phyloP scores from a whole-genome alignment of 2,888 invertebrate genomes.

The Habroteleia sp. region DNA sequence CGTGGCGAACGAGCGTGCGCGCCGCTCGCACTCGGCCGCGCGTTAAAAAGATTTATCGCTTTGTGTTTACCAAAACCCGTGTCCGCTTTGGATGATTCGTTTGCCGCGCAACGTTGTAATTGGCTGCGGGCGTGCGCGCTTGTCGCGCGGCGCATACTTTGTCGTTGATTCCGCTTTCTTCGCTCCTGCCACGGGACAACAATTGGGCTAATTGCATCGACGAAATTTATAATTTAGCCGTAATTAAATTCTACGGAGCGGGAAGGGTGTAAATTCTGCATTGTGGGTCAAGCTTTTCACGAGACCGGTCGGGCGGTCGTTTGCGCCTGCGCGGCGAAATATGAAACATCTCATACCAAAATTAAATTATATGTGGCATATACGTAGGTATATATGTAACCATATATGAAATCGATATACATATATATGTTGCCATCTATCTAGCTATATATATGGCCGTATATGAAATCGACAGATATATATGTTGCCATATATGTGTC shows the following conservation, averaged over 20 bases:
- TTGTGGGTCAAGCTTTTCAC: constrained; percentile 6
- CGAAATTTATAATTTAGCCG: constrained; percentile 29
- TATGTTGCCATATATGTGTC: no score
- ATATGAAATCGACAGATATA: no score
- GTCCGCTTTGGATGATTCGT: constrained; percentile 27
- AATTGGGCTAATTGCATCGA: constrained; percentile 29
- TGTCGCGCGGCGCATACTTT: constrained; percentile 26
- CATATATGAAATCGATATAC: no score
- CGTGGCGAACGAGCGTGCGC: constrained; percentile 4
- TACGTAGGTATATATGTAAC: no score
- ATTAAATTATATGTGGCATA: no score
- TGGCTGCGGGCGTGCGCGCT: constrained; percentile 19
- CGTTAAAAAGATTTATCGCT: constrained; percentile 46
- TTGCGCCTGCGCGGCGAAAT: no score
- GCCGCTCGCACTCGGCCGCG: background rate
- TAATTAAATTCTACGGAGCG: constrained; percentile 24
- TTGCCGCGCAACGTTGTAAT: constrained; percentile 19
- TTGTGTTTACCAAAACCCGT: constrained; percentile 44
- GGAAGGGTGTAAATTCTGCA: constrained; percentile 14
- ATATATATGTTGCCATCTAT: no score
- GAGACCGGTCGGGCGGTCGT: background rate
- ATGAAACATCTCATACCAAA: no score
- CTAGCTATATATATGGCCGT: no score
- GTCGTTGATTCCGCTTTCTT: constrained; percentile 17
- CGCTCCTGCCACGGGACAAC: background rate